A percentile compares a stretch with the other conserved stretches of the same genome.
phyloP scores from a whole-genome alignment of 2,888 invertebrate species.

The Latrodectus elegans region DNA sequence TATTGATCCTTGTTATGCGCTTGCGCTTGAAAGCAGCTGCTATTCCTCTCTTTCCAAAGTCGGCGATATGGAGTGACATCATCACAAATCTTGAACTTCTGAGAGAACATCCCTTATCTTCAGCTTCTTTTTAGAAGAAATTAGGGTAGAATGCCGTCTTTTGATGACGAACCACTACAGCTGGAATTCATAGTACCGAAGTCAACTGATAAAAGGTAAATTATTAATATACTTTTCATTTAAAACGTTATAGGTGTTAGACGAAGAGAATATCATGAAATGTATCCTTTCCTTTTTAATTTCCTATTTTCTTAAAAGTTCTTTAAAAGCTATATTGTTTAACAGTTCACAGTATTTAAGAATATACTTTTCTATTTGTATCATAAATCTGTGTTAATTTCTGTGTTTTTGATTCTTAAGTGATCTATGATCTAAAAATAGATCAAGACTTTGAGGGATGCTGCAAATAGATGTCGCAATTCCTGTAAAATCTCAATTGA shows the following conservation, averaged over 20 bases:
- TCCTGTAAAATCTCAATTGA: neutral
- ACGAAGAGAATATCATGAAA: no score
- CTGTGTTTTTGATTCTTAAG: neutral
- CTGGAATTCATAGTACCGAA: constrained; percentile 60
- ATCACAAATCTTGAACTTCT: constrained; percentile 13
- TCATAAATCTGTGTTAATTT: neutral
- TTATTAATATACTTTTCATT: neutral
- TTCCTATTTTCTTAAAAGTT: no score
- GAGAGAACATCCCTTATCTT: constrained; percentile 21
- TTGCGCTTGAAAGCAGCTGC: constrained; percentile 17
- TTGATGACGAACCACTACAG: constrained; percentile 62
- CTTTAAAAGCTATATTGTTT: neutral
- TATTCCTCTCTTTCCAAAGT: constrained; percentile 29
- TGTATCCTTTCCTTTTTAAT: no score
- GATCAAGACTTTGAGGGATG: neutral
- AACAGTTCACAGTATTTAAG: neutral
- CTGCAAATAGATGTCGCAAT: constrained; percentile 13
- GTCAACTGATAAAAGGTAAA: constrained; percentile 50
- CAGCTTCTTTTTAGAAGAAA: constrained; percentile 12
- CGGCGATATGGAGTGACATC: constrained; percentile 41
- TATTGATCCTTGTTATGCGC: constrained; percentile 48
- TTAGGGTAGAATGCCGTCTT: constrained; percentile 62
- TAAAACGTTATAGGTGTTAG: no score
- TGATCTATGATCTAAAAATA: constrained; percentile 24
- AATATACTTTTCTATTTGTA: neutral